These are phyloP conservation scores for Xerus rutilus DNA, from an alignment of 2,797 vertebrate species.

Conservation along the genomic window DNA sequence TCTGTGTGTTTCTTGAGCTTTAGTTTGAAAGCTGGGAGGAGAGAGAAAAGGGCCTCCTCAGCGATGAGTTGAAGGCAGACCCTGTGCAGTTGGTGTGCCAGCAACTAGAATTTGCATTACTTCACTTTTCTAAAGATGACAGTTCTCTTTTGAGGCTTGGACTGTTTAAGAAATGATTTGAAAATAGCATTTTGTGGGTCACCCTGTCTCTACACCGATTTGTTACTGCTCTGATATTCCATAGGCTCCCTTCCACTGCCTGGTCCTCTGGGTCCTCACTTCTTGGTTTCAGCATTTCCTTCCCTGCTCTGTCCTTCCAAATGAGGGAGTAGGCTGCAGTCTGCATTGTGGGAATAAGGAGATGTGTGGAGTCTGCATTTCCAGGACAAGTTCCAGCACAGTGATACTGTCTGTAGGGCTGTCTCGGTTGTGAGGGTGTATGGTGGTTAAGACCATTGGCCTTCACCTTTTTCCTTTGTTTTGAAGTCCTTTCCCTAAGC, in stretches of 20 bases:
- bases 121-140: neutral
- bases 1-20: neutral
- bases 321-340: neutral
- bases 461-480: neutral
- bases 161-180: neutral
- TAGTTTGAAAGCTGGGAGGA: constrained; percentile 43
- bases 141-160: neutral
- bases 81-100: neutral
- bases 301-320: neutral
- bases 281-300: neutral
- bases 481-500: neutral
- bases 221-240: neutral
- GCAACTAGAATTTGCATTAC: neutral
- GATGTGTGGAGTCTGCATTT: neutral
- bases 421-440: neutral
- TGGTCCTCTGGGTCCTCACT: neutral
- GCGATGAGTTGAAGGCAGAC: neutral
- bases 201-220: neutral
- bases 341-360: neutral
- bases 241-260: neutral
- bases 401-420: neutral
- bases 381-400: neutral
- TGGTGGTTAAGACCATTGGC: neutral
- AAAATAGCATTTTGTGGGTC: neutral
- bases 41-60: neutral